phyloP scores from a whole-genome alignment of 1,140 invertebrate species.

The Battus philenor region DNA sequence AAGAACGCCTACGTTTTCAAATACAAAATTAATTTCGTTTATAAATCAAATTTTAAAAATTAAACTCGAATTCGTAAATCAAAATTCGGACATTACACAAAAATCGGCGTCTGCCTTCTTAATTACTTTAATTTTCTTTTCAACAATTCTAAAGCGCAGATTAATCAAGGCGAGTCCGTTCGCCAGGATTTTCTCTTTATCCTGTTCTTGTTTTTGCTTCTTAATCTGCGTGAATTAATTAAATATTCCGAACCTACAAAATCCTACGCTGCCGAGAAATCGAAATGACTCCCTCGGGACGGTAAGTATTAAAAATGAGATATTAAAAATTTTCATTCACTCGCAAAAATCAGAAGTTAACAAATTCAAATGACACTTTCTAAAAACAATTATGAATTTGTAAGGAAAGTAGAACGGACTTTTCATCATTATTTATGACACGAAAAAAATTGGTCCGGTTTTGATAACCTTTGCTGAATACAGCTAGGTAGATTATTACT shows the following conservation, averaged over 20 bases:
- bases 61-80: neutral
- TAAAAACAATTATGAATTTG: too few relatives aligned
- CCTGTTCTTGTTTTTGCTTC: constrained; percentile 23
- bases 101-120: constrained; percentile 24
- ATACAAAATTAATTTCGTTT: too few relatives aligned
- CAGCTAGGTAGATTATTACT: too few relatives aligned
- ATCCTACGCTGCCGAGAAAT: constrained; percentile 7
- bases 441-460: too few relatives aligned
- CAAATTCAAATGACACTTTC: too few relatives aligned
- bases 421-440: too few relatives aligned
- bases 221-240: constrained; percentile 30
- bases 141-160: constrained; percentile 27
- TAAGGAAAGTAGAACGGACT: too few relatives aligned
- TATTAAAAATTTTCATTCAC: constrained; percentile 3
- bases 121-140: constrained; percentile 29
- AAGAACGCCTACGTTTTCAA: too few relatives aligned
- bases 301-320: constrained; percentile 7
- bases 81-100: constrained; percentile 2
- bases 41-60: too few relatives aligned
- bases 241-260: constrained; percentile 23
- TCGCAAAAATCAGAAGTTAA: too few relatives aligned
- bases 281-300: constrained; percentile 6
- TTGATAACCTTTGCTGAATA: too few relatives aligned
- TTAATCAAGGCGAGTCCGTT: constrained; percentile 20
- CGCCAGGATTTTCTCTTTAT: constrained; percentile 19